Evolutionary conservation across 2,888 invertebrate species (phyloP).

Genomic region (Cataglyphis altisquamis): DNA sequence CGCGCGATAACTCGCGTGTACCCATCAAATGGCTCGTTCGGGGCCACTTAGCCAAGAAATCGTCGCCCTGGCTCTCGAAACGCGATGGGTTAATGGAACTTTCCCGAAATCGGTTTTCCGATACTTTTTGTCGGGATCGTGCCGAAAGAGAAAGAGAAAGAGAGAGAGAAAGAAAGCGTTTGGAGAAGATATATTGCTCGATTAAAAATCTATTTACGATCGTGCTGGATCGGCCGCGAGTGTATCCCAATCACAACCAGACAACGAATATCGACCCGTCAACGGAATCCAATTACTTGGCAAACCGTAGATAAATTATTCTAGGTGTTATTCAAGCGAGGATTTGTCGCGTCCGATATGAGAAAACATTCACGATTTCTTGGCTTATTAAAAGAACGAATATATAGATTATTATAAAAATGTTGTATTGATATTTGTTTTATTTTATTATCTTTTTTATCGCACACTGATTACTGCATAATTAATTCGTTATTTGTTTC

Average conservation of each 20-base stretch:
- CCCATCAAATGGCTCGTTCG: slow-evolving; percentile 58
- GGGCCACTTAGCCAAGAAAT: slow-evolving; percentile 69
- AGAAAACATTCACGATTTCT: not conserved
- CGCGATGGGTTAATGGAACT: slow-evolving; percentile 56
- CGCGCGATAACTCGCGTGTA: slow-evolving; percentile 71
- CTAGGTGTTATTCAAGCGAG: not conserved
- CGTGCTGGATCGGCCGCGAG: slow-evolving; percentile 2
- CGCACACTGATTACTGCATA: not conserved
- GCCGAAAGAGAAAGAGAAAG: slow-evolving; percentile 18
- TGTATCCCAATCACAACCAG: slow-evolving; percentile 41
- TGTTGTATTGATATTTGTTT: not conserved
- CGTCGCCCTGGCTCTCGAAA: slow-evolving; percentile 3
- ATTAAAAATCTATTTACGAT: slow-evolving; percentile 59
- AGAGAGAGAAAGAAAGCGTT: slow-evolving; percentile 24
- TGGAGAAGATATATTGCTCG: slow-evolving; percentile 57
- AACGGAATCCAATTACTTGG: slow-evolving; percentile 47
- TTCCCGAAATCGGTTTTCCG: slow-evolving; percentile 67
- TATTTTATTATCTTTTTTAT: not conserved
- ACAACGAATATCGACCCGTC: slow-evolving; percentile 31
- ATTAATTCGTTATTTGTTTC: not conserved
- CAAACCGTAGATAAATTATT: slow-evolving; percentile 37
- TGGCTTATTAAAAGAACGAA: not conserved
- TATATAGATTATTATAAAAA: not conserved
- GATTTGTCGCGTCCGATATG: slow-evolving; percentile 28
- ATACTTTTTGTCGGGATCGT: slow-evolving; percentile 62